Conservation (phyloP, 2,113 vertebrate species). For the Pycnonotus jocosus region DNA sequence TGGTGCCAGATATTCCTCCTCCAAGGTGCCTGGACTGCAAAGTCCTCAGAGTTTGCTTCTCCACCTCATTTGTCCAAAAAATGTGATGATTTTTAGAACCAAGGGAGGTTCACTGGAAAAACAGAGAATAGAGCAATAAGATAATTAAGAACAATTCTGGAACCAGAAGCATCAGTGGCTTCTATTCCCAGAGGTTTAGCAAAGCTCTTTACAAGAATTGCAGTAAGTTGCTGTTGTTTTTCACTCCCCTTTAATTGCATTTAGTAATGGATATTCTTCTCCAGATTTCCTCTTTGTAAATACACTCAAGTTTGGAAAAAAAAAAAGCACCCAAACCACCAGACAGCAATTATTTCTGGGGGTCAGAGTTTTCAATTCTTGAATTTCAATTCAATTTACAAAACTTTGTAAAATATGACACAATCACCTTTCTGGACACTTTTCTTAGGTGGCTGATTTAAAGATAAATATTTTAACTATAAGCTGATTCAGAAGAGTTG, state of each 20-base stretch:
- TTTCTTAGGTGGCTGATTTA: background rate
- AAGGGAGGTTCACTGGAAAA: background rate
- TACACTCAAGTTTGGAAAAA: background rate
- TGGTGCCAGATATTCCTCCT: background rate
- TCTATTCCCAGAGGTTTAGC: slow-evolving; percentile 69
- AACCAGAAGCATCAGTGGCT: slow-evolving; percentile 50
- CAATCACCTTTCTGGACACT: background rate
- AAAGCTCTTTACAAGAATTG: slow-evolving; percentile 76
- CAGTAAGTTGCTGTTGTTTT: slow-evolving; percentile 25
- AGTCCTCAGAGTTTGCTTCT: background rate
- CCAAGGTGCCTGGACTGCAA: background rate
- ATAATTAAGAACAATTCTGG: slow-evolving; percentile 41
- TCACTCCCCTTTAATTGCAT: slow-evolving; percentile 60
- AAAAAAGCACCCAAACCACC: background rate
- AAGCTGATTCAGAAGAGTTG: background rate
- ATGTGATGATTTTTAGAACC: slow-evolving; percentile 11
- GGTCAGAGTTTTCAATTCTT: background rate
- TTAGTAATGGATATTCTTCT: slow-evolving; percentile 48
- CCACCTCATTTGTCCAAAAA: background rate
- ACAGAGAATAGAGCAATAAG: slow-evolving; percentile 13
- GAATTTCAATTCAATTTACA: background rate
- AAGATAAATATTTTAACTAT: background rate
- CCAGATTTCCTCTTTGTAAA: slow-evolving; percentile 8
- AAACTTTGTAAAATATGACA: background rate
- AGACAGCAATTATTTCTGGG: background rate